Percentiles rank a stretch among this genome's conserved stretches.
phyloP scores from a whole-genome alignment of 2,888 invertebrate species.

The Pseudoips prasinana region DNA sequence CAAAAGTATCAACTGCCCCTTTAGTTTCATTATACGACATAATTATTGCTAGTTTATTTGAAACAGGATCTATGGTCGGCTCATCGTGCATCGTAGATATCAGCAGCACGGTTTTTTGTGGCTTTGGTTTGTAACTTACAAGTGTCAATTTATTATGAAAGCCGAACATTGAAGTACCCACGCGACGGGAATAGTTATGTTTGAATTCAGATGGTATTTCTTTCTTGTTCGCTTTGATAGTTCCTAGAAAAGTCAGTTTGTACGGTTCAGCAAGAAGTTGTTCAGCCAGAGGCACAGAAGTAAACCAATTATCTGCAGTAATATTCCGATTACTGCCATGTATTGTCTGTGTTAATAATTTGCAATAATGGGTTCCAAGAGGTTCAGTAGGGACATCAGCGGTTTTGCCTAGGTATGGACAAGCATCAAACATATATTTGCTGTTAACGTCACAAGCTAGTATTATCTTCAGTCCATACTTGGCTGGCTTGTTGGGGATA shows the following conservation, averaged over 20 bases:
- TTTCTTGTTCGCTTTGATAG: conserved; percentile 6
- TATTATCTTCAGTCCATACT: no score
- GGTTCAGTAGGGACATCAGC: no score
- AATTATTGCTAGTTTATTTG: conserved; percentile 5
- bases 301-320: conserved; percentile 7
- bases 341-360: conserved; percentile 4
- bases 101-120: conserved; percentile 6
- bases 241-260: conserved; percentile 5
- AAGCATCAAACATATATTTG: no score
- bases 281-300: conserved; percentile 6
- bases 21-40: conserved; percentile 2
- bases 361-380: no score
- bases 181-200: background rate
- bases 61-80: conserved; percentile 3
- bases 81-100: conserved; percentile 6
- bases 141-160: background rate
- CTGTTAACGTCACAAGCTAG: no score
- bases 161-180: background rate
- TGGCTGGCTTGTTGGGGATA: no score
- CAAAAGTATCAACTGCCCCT: conserved; percentile 4
- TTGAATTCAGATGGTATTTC: conserved; percentile 6
- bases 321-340: conserved; percentile 6
- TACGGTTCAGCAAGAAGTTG: conserved; percentile 2
- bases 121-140: conserved; percentile 3
- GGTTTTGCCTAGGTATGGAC: no score